phyloP scores from a whole-genome alignment of 1,140 invertebrate genomes.

The Adelges cooleyi region DNA sequence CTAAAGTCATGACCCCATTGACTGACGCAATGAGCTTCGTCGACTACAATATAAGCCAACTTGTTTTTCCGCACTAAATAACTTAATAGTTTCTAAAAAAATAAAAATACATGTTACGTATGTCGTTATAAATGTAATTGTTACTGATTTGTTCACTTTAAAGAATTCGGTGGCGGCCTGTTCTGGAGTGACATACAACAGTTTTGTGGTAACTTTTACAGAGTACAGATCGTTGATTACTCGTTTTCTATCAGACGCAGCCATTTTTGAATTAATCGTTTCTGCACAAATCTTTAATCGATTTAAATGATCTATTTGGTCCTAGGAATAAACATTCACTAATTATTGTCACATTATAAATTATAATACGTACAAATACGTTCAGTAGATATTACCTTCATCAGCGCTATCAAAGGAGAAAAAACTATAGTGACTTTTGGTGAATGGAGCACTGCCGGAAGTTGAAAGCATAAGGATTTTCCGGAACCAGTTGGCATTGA shows the following conservation, averaged over 20 bases:
- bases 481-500: conserved; percentile 63
- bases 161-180: conserved; percentile 68
- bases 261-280: conserved; percentile 81
- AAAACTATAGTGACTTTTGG: conserved; percentile 52
- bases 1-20: conserved; percentile 98
- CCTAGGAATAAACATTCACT: conserved; percentile 34
- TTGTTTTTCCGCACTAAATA: conserved; percentile 42
- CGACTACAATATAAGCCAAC: conserved; percentile 58
- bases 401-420: conserved; percentile 56
- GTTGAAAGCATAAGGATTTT: conserved; percentile 60
- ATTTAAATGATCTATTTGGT: conserved; percentile 46
- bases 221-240: conserved; percentile 62
- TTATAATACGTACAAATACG: not conserved
- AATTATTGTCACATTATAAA: not conserved
- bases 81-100: conserved; percentile 37
- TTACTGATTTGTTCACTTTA: conserved; percentile 39
- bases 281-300: conserved; percentile 59
- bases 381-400: conserved; percentile 41
- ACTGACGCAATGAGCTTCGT: conserved; percentile 96
- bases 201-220: conserved; percentile 55
- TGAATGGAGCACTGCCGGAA: conserved; percentile 48
- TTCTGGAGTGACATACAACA: conserved; percentile 88
- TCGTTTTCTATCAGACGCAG: conserved; percentile 53
- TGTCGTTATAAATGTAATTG: too few relatives aligned
- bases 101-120: not conserved